Evolutionary conservation across 1,140 invertebrate genomes (phyloP), one percentile per base, ranked within the genome.

Genomic region (Zaprionus capensis): DNA sequence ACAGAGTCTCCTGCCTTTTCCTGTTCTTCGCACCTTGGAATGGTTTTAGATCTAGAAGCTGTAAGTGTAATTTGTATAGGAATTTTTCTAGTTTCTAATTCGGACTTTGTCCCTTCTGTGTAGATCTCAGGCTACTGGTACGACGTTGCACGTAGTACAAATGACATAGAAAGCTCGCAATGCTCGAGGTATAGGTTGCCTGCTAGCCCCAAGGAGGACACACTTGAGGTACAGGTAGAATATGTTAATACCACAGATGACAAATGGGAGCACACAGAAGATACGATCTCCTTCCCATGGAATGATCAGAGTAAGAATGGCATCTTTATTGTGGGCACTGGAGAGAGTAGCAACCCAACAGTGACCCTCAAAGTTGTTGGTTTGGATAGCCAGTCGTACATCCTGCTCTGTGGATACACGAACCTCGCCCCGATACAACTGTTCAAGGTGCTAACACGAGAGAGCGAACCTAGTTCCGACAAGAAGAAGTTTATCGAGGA

Each of bases 111-210:
- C n/a, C 28, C 3, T 14, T 17, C 49, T 22, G 1, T 12, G 11
- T 28, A 76, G 73, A 11, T 65, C 11, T 41, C 61, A 5, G 73
- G 73, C 4, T 0, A 14, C 34, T 76, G 73, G 73, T 76, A 53
- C 55, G 73, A 76, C 24, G 36, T 6, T 7, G 67, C 24, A 2
- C 59, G 67, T 31, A 24, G 67, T 24, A 15, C 9, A 1, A n/a
- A 53, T 7, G 34, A 51, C n/a, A 41, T 41, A 34, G 67, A 41
- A 0, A 34, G 26, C 1, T 38, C 9, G 0, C 66, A 69, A 22
- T 76, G 73, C 36, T 1, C 41, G 53, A 65, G 26, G 0, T 59
- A 36, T 22, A 4, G 12, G 3, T 2, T 76, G 6, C 34, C 41
- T 0, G 7, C 24, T 9, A 64, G 14, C 1, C 11, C 55, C 26